phyloP scores from a whole-genome alignment of 1,140 invertebrate species.

The Neodiprion virginianus region DNA sequence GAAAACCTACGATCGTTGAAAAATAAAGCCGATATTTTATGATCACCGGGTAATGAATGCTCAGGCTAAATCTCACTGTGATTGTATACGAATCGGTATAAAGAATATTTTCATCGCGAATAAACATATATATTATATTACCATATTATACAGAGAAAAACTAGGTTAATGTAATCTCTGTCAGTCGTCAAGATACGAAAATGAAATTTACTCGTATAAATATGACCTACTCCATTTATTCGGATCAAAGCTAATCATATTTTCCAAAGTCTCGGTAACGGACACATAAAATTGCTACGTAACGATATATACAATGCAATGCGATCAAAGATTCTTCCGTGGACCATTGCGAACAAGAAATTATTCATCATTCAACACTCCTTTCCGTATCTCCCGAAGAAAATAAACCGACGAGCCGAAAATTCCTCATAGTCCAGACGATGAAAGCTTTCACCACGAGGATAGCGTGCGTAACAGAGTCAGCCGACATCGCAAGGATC shows the following conservation, averaged over 20 bases:
- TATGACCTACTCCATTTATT: slow-evolving; percentile 46
- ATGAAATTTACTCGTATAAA: slow-evolving; percentile 2
- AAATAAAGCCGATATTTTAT: too few species aligned
- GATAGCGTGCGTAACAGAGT: too few species aligned
- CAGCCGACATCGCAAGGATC: too few species aligned
- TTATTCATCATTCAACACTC: too few species aligned
- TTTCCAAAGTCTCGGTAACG: slow-evolving; percentile 44
- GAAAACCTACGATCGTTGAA: too few species aligned
- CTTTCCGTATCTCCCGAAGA: too few species aligned
- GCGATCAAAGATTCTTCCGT: neutral
- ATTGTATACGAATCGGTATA: slow-evolving; percentile 1
- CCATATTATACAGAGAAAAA: neutral
- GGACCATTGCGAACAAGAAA: neutral
- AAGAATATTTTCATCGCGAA: neutral
- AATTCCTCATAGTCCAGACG: too few species aligned
- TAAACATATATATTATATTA: neutral
- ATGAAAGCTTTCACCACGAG: too few species aligned
- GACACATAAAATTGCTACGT: slow-evolving; percentile 8
- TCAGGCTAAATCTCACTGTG: slow-evolving; percentile 1
- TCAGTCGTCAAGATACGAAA: slow-evolving; percentile 10
- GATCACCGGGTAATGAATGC: too few species aligned
- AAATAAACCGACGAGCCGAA: too few species aligned
- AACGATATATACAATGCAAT: slow-evolving; percentile 17
- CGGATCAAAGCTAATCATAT: slow-evolving; percentile 63
- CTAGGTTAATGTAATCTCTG: slow-evolving; percentile 5